phyloP scores from a whole-genome alignment of 2,888 invertebrate genomes.

The Cylloceria caligata region DNA sequence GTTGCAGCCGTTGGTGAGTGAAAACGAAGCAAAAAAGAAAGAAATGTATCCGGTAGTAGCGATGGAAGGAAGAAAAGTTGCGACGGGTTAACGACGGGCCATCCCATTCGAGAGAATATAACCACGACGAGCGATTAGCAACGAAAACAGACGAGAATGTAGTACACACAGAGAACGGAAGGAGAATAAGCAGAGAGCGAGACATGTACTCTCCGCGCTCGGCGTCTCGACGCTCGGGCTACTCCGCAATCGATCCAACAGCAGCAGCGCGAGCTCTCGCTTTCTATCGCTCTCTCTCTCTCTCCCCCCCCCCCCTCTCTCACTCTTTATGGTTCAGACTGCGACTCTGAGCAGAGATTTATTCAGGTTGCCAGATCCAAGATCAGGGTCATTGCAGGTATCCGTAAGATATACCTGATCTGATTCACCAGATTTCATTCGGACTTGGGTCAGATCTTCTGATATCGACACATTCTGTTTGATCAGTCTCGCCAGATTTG shows the following conservation, averaged over 20 bases:
- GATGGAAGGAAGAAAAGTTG: conserved; percentile 64
- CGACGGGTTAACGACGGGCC: conserved; percentile 65
- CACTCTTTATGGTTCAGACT: neutral
- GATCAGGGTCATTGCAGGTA: too few species aligned
- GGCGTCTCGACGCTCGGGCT: conserved; percentile 47
- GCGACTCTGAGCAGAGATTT: too few species aligned
- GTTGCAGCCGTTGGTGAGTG: conserved; percentile 59
- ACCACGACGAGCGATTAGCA: conserved; percentile 70
- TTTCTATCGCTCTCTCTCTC: too few species aligned
- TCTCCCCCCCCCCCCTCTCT: too few species aligned
- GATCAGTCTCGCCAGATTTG: too few species aligned
- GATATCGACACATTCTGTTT: too few species aligned
- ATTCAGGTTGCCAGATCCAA: too few species aligned
- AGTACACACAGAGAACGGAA: conserved; percentile 45
- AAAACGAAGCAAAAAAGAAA: conserved; percentile 32
- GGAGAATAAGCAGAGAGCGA: conserved; percentile 48
- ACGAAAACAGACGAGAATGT: conserved; percentile 69
- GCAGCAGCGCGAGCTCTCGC: conserved; percentile 20
- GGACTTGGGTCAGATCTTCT: too few species aligned
- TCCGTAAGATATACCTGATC: too few species aligned
- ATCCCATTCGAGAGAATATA: conserved; percentile 17
- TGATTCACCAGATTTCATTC: too few species aligned
- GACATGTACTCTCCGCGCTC: conserved; percentile 52
- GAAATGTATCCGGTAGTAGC: conserved; percentile 52
- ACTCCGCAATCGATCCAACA: conserved; percentile 68